These are phyloP conservation scores for Erythrolamprus reginae DNA, from an alignment of 2,113 vertebrate genomes.

Conservation along the genomic window DNA sequence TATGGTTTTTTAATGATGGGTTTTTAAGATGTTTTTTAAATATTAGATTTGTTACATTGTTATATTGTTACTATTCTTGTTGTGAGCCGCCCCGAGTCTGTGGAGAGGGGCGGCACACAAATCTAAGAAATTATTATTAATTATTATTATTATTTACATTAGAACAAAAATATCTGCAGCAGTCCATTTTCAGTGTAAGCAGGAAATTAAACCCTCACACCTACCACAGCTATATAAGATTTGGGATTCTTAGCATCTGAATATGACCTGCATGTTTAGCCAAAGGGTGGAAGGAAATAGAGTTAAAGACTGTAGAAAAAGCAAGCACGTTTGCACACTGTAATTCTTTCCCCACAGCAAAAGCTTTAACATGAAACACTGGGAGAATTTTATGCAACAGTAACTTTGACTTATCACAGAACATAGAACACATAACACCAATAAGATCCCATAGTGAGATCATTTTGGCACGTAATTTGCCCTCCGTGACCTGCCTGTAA, in stretches of 20 bases:
- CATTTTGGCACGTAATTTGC: constrained; percentile 61
- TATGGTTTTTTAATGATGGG: no score
- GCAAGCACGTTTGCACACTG: not conserved
- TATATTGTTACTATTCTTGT: no score
- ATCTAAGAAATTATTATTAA: no score
- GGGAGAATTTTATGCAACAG: constrained; percentile 50
- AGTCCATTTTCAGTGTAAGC: not conserved
- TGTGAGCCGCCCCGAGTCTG: no score
- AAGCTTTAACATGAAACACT: constrained; percentile 25
- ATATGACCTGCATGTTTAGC: not conserved
- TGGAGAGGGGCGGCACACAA: no score
- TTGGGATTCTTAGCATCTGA: not conserved
- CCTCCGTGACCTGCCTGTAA: constrained; percentile 53
- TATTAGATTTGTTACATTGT: no score
- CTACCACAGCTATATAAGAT: not conserved
- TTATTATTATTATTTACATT: no score
- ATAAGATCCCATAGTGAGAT: constrained; percentile 43
- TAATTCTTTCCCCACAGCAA: not conserved
- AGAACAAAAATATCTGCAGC: not conserved
- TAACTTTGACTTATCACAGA: constrained; percentile 58
- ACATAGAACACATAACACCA: constrained; percentile 45
- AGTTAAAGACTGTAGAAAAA: not conserved
- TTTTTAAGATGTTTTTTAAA: no score
- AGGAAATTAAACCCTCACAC: not conserved
- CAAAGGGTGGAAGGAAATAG: rapidly evolving